These are phyloP conservation scores for Eremobia ochroleuca DNA, from an alignment of 2,888 invertebrate genomes.

Conservation along the genomic window DNA sequence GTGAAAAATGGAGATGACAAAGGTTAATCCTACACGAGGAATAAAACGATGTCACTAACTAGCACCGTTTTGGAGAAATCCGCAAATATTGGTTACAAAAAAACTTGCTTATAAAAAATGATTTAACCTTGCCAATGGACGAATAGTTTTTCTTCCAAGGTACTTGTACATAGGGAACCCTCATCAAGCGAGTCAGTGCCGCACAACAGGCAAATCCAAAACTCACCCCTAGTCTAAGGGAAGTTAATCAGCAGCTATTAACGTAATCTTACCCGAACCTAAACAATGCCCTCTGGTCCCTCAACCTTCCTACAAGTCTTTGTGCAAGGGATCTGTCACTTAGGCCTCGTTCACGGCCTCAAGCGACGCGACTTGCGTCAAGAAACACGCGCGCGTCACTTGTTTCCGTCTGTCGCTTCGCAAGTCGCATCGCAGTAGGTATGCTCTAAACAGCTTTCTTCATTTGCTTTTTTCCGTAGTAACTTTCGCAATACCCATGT, in stretches of 20 bases:
- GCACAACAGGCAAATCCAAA: background rate
- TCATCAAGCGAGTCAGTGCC: background rate
- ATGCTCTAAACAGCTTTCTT: too few species aligned
- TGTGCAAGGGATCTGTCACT: conserved; percentile 36
- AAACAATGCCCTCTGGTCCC: conserved; percentile 26
- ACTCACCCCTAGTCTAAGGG: background rate
- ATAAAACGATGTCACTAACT: background rate
- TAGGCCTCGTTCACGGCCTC: background rate
- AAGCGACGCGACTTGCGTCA: background rate
- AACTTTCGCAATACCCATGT: too few species aligned
- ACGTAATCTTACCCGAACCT: conserved; percentile 16
- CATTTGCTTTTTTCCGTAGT: too few species aligned
- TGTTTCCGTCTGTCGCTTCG: background rate
- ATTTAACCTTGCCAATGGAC: background rate
- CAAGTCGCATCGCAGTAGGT: background rate
- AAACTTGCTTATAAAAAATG: background rate
- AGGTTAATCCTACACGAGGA: too few species aligned
- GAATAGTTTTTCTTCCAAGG: background rate
- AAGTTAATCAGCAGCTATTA: conserved; percentile 44
- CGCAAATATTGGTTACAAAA: background rate
- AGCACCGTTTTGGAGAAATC: background rate
- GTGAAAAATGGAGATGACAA: background rate
- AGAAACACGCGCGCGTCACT: background rate
- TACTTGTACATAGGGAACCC: background rate
- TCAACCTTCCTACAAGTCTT: conserved; percentile 9